These are phyloP conservation scores for Drosophila kanapiae DNA, from an alignment of 1,140 invertebrate genomes.

Conservation along the genomic window DNA sequence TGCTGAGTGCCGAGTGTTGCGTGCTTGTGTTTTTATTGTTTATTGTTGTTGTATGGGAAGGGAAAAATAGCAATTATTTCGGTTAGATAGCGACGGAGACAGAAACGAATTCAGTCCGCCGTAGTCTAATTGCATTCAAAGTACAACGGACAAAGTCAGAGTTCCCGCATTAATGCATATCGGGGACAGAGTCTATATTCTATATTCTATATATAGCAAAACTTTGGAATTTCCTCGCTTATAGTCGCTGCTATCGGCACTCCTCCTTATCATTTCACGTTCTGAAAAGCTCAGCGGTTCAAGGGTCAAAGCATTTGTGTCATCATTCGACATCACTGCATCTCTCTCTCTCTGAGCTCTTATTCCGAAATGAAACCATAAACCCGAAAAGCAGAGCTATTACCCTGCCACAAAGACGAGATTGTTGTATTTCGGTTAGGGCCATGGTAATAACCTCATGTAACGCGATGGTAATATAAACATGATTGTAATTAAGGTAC, in stretches of 20 bases:
- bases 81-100: slow-evolving; percentile 4
- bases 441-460: slow-evolving; percentile 7
- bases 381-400: slow-evolving; percentile 12
- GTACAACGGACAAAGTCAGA: slow-evolving; percentile 52
- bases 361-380: slow-evolving; percentile 17
- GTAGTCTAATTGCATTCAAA: slow-evolving; percentile 47
- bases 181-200: slow-evolving; percentile 2
- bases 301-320: slow-evolving; percentile 65
- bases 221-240: slow-evolving; percentile 30
- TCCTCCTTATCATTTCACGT: slow-evolving; percentile 58
- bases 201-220: slow-evolving; percentile 17
- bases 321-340: no score
- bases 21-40: slow-evolving; percentile 17
- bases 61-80: slow-evolving; percentile 44
- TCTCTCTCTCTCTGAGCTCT: neutral
- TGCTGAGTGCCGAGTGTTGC: slow-evolving; percentile 16
- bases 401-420: slow-evolving; percentile 6
- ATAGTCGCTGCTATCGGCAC: slow-evolving; percentile 32
- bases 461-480: slow-evolving; percentile 27
- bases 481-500: neutral
- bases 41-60: neutral
- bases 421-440: slow-evolving; percentile 18
- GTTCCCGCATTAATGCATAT: slow-evolving; percentile 41
- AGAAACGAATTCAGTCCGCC: slow-evolving; percentile 33
- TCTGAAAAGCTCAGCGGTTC: slow-evolving; percentile 15